These are phyloP conservation scores for Callionymus lyra DNA, from an alignment of 2,113 vertebrate species.

Conservation along the genomic window DNA sequence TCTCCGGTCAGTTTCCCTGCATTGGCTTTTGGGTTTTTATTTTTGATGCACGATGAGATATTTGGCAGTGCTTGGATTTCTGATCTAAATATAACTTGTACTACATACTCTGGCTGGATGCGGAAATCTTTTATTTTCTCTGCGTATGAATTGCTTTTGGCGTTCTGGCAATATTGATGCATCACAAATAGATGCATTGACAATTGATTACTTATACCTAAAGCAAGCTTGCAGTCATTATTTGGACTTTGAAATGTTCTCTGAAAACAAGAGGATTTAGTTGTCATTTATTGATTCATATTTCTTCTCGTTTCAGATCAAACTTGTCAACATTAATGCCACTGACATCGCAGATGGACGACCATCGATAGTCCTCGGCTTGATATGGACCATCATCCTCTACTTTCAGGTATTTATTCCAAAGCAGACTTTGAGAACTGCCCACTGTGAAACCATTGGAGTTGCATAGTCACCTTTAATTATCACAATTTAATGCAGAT, in stretches of 20 bases:
- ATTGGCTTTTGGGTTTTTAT: constrained; percentile 30
- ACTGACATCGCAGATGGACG: constrained; percentile 94
- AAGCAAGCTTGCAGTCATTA: constrained; percentile 4
- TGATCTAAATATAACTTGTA: no score
- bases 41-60: constrained; percentile 30
- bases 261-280: no score
- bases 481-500: constrained; percentile 66
- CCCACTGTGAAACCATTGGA: neutral
- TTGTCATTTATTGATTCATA: constrained; percentile 1
- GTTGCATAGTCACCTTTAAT: neutral
- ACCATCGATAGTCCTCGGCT: constrained; percentile 89
- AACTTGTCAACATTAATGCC: constrained; percentile 95
- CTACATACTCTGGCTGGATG: neutral
- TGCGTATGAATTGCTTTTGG: no score
- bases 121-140: no score
- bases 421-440: neutral
- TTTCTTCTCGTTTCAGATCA: constrained; percentile 74
- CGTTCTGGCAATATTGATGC: constrained; percentile 1
- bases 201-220: constrained; percentile 14
- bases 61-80: constrained; percentile 9
- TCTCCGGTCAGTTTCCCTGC: constrained; percentile 83
- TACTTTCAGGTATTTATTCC: constrained; percentile 85
- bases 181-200: constrained; percentile 28
- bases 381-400: constrained; percentile 95
- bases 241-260: neutral